These are phyloP conservation scores for Ostrea edulis DNA, from an alignment of 1,140 invertebrate species.

Conservation along the genomic window DNA sequence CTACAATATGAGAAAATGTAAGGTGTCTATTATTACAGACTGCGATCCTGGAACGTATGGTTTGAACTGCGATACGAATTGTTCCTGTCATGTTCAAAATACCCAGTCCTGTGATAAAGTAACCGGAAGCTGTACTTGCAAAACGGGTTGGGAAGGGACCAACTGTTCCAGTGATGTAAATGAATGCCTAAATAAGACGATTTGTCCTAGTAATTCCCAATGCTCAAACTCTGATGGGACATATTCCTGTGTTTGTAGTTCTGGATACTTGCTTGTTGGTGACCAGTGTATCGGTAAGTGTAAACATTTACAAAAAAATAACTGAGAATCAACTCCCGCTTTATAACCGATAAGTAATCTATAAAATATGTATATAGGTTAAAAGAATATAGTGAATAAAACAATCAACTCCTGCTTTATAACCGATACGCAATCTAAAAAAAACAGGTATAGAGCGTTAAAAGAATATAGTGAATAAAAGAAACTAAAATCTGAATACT, in stretches of 20 bases:
- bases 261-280: slow-evolving; percentile 30
- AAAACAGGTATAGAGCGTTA: too few species aligned
- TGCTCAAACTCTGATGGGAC: slow-evolving; percentile 60
- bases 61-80: not conserved
- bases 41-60: slow-evolving; percentile 46
- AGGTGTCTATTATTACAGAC: not conserved
- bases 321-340: too few species aligned
- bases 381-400: too few species aligned
- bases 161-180: slow-evolving; percentile 52
- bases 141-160: slow-evolving; percentile 42
- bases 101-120: slow-evolving; percentile 40
- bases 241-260: slow-evolving; percentile 58
- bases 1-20: not conserved
- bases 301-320: not conserved
- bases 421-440: too few species aligned
- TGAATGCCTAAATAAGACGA: slow-evolving; percentile 52
- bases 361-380: too few species aligned
- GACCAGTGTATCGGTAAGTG: slow-evolving; percentile 44
- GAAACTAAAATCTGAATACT: too few species aligned
- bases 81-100: slow-evolving; percentile 27
- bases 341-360: too few species aligned
- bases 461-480: too few species aligned
- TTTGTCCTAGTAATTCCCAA: slow-evolving; percentile 46
- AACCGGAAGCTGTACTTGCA: slow-evolving; percentile 49
- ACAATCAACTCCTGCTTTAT: too few species aligned